phyloP scores from a whole-genome alignment of 1,140 invertebrate species.

The Drosophila arizonae region DNA sequence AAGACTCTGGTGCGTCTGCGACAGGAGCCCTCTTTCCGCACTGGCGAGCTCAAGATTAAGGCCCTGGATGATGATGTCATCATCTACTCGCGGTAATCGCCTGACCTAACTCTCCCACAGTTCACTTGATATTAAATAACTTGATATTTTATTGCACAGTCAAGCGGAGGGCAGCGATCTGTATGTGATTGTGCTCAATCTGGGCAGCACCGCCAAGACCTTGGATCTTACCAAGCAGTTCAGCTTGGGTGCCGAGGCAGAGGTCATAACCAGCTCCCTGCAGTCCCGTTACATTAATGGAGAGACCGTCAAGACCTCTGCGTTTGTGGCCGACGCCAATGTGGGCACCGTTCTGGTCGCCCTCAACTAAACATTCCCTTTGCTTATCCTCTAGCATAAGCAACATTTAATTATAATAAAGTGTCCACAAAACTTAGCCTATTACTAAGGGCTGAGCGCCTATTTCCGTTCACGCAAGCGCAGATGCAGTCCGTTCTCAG shows the following conservation, averaged over 20 bases:
- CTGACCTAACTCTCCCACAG: background rate
- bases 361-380: conserved; percentile 33
- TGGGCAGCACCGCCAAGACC: conserved; percentile 49
- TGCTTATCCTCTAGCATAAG: conserved; percentile 5
- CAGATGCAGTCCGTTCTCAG: conserved; percentile 68
- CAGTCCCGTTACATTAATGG: conserved; percentile 70
- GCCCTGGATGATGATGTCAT: conserved; percentile 66
- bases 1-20: conserved; percentile 72
- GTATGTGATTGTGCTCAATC: conserved; percentile 70
- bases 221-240: conserved; percentile 64
- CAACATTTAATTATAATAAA: conserved; percentile 8
- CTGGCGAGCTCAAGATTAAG: conserved; percentile 60
- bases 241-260: conserved; percentile 54
- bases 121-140: background rate
- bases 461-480: conserved; percentile 56
- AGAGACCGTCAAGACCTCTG: conserved; percentile 52
- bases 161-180: conserved; percentile 64
- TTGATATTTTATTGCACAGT: conserved; percentile 12
- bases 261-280: conserved; percentile 74
- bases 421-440: background rate
- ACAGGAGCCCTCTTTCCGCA: conserved; percentile 68
- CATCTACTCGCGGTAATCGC: conserved; percentile 65
- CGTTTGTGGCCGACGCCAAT: conserved; percentile 59
- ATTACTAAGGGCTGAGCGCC: background rate
- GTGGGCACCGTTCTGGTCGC: conserved; percentile 74